Evolutionary conservation across 2,113 vertebrate genomes (phyloP), one percentile per base, ranked within the genome.

Genomic region (Colaptes auratus): DNA sequence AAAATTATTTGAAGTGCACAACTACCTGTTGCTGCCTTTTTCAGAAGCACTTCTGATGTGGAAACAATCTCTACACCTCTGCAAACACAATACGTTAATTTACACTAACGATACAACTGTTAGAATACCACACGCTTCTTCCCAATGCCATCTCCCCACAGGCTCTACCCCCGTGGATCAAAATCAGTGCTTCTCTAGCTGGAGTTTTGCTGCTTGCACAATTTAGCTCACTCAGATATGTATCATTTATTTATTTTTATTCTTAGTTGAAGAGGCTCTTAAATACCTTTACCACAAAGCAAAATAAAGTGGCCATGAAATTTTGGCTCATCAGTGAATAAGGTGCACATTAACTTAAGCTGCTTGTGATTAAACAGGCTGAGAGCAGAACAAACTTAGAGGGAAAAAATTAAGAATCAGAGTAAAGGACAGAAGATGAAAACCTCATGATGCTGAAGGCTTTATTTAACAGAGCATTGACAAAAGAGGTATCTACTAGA

Each of bases 301-400:
- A 84, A 74, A 87, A 82, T 31, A n/a, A 95, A 91, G 64, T 61
- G 59, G 87, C 84, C 74, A 16, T 35, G 75, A 85, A 87, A 76
- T 82, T 21, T 18, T 65, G 89, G 58, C 39, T 93, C 17, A 4
- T 58, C 63, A 58, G 53, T 4, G 4, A 78, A 14, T 44, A 70
- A 87, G 71, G 44, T 30, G 50, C 60, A 39, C 61, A 20, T 78
- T 27, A 66, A 48, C 66, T 77, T 60, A 14, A 84, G 67, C 28
- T 60, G 56, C 73, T 69, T 70, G 64, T 18, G 35, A 93, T 73
- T 59, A 76, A 87, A 35, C 44, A 69, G 84, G 71, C 59, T 89
- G 85, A 73, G 74, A 64, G 50, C 42, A 66, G 66, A 89, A 27
- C 42, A 69, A 85, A 55, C 19, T 73, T n/a, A 36, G 33, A 58